phyloP scores from a whole-genome alignment of 2,113 vertebrate genomes.

The Delphinus delphis region DNA sequence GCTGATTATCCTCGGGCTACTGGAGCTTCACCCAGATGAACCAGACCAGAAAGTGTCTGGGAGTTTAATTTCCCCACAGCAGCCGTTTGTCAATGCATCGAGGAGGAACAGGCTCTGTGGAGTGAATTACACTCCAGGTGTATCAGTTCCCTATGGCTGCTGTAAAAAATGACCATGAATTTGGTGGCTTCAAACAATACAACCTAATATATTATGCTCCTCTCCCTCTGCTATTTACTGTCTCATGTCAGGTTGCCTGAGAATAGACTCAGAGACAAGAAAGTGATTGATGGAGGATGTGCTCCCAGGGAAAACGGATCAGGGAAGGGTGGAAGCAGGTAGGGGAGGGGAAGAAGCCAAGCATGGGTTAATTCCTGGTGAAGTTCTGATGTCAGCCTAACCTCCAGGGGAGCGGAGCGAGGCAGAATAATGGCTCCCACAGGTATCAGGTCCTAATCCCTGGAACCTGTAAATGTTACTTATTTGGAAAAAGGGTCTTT shows the following conservation, averaged over 20 bases:
- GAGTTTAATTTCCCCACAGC: not conserved
- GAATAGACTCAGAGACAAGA: not conserved
- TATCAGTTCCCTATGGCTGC: not conserved
- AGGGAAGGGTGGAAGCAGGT: fast-evolving
- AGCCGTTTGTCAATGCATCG: not conserved
- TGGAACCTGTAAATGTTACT: not conserved
- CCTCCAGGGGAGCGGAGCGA: not conserved
- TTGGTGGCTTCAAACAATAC: not conserved
- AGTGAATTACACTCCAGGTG: not conserved
- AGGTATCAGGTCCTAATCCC: not conserved
- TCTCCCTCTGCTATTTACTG: not conserved
- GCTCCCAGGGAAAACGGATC: not conserved
- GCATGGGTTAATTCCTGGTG: not conserved
- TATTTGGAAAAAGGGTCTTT: not conserved
- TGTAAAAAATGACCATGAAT: not conserved
- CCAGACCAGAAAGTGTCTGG: not conserved
- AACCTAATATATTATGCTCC: not conserved
- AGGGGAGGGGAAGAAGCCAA: not conserved
- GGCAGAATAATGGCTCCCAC: not conserved
- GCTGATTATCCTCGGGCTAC: not conserved
- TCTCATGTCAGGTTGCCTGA: not conserved
- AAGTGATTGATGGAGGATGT: not conserved
- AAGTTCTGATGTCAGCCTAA: not conserved
- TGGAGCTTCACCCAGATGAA: too few relatives aligned
- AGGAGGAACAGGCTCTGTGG: not conserved